phyloP scores from a whole-genome alignment of 2,888 invertebrate species.

The Tenthredo livida region DNA sequence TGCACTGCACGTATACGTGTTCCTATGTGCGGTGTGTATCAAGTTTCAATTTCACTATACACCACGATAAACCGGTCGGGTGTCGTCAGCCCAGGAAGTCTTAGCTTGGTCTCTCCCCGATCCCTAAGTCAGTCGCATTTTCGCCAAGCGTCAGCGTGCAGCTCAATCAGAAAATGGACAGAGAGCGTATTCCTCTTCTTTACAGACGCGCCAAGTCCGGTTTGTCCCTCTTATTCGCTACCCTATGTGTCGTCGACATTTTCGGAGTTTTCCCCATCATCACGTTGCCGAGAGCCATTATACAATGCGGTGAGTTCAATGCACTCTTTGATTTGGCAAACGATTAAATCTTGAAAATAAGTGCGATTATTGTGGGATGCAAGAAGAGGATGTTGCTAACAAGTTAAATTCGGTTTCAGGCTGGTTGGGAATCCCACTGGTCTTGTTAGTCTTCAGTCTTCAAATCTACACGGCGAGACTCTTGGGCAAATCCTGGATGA shows the following conservation, averaged over 20 bases:
- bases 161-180: slow-evolving; percentile 49
- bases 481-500: slow-evolving; percentile 90
- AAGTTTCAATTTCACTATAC: slow-evolving; percentile 36
- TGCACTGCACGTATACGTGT: neutral
- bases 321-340: neutral
- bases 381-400: neutral
- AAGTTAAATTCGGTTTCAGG: slow-evolving; percentile 78
- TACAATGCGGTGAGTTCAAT: slow-evolving; percentile 84
- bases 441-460: slow-evolving; percentile 83
- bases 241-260: slow-evolving; percentile 89
- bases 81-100: slow-evolving; percentile 26
- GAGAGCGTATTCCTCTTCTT: slow-evolving; percentile 68
- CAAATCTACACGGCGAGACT: slow-evolving; percentile 91
- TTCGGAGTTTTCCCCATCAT: slow-evolving; percentile 92
- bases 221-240: slow-evolving; percentile 85
- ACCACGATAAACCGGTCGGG: slow-evolving; percentile 41
- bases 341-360: neutral
- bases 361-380: neutral
- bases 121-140: slow-evolving; percentile 10
- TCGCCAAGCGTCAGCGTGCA: neutral
- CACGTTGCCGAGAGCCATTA: slow-evolving; percentile 87
- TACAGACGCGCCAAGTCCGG: slow-evolving; percentile 74
- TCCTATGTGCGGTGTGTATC: slow-evolving; percentile 12
- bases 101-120: neutral
- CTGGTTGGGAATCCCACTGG: slow-evolving; percentile 85